Evolutionary conservation across 92 coral and sea anemone genomes (phyloP).

Genomic region (Micromussa lordhowensis): DNA sequence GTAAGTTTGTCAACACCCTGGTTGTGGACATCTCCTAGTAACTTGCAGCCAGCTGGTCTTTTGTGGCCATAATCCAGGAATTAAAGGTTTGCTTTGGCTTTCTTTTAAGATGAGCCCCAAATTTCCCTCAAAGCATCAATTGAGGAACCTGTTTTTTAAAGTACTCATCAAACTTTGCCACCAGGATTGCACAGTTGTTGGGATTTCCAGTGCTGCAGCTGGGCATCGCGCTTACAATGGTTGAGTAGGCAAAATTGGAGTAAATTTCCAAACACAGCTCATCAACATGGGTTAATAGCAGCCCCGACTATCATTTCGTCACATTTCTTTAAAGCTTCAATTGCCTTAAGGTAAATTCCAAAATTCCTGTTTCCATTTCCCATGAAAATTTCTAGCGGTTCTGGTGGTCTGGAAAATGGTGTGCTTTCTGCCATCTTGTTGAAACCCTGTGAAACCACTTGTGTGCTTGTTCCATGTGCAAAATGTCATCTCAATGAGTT

Average conservation of each 20-base stretch:
- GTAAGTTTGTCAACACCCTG: constrained; percentile 57
- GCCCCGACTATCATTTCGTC: no score
- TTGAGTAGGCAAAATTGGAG: not conserved
- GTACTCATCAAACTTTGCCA: constrained; percentile 41
- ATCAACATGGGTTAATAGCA: no score
- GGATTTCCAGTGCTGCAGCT: constrained; percentile 6
- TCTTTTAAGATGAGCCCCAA: constrained; percentile 53
- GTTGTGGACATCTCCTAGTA: constrained; percentile 42
- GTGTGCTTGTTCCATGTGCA: no score
- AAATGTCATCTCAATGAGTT: no score
- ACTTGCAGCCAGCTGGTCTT: constrained; percentile 64
- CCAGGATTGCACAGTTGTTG: constrained; percentile 37
- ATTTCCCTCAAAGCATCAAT: constrained; percentile 42
- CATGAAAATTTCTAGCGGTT: no score
- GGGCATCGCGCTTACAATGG: not conserved
- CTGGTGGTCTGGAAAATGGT: no score
- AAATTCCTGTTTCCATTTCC: no score
- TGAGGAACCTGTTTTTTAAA: constrained; percentile 53
- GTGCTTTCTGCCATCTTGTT: no score
- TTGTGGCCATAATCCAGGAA: constrained; percentile 60
- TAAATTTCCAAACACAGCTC: not conserved
- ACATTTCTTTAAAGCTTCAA: no score
- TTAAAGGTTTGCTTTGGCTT: constrained; percentile 63
- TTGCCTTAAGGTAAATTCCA: no score
- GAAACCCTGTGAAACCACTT: no score